Evolutionary conservation across 2,888 invertebrate species (phyloP).

Genomic region (Parochlus steinenii): DNA sequence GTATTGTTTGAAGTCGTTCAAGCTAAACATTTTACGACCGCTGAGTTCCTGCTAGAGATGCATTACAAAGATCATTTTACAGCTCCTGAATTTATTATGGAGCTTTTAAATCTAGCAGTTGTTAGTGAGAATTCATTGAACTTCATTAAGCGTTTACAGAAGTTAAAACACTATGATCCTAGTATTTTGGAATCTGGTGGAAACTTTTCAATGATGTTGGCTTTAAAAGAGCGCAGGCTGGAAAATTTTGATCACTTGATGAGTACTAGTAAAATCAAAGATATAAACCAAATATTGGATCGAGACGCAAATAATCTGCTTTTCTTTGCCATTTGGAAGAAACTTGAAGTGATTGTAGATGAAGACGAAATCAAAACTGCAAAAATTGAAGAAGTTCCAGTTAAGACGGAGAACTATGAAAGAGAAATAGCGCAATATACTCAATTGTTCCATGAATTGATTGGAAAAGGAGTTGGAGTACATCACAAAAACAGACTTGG

Average conservation of each 20-base stretch:
- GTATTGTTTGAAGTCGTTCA: not conserved
- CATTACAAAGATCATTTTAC: conserved; percentile 3
- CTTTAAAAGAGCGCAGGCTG: not conserved
- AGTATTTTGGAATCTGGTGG: not conserved
- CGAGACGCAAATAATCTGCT: not conserved
- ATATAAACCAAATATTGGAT: not conserved
- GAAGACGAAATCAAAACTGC: not conserved
- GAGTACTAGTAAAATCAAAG: not conserved
- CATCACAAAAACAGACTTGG: not conserved
- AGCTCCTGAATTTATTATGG: not conserved
- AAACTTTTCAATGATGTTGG: not conserved
- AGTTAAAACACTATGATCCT: conserved; percentile 1
- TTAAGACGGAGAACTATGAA: not conserved
- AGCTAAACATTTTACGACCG: not conserved
- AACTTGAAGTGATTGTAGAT: not conserved
- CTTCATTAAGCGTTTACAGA: not conserved
- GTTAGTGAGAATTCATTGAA: not conserved
- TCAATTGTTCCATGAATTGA: no score
- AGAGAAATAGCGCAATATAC: no score
- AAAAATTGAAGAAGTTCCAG: not conserved
- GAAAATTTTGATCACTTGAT: not conserved
- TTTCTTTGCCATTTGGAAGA: not conserved
- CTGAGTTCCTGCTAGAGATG: conserved; percentile 1
- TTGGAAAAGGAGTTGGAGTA: not conserved
- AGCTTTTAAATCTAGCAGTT: not conserved